Evolutionary conservation across 1,140 invertebrate genomes (phyloP), one percentile per base, ranked within the genome.

Genomic region (Euschistus heros): DNA sequence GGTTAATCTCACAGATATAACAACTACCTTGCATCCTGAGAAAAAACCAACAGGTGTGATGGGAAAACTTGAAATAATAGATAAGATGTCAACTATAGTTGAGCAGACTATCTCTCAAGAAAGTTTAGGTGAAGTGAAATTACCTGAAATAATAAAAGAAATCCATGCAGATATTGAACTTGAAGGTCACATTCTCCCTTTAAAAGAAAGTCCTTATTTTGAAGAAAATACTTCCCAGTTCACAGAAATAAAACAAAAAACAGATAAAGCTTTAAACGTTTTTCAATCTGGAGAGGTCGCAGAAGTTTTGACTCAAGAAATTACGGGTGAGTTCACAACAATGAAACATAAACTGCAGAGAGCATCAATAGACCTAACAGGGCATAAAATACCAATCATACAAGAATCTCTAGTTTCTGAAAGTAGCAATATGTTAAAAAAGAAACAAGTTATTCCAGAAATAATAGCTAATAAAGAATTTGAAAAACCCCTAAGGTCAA

Each of bases 141-240:
- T 18, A 14, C 33, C 46, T 24, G 30, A 18, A 55, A 62, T 26
- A 55, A 60, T 57, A 44, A 59, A 66, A 5, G 2, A n/a, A 61
- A 26, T 52, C 0, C 30, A 52, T 30, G 66, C 62, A 20, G 57
- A 67, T 26, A 47, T 66, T 15, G 27, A 67, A 22, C 14, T 69
- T 27, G 59, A 63, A 33, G 63, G 62, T 18, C 50, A 55, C n/a
- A 62, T 24, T 37, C 30, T 65, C 10, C 47, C 66, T 5, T 10
- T 64, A 44, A 59, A 46, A 27, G 68, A 69, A 65, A n/a, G n/a
- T 24, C 55, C 59, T 18, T 18, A 33, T 37, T 18, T 46, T 17
- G 50, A 57, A 47, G 62, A 67, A n/a, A 46, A 15, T 37, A 47
- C 65, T n/a, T 27, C 26, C 26, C 62, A 57, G 13, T 22, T 63